A percentile compares a stretch with the other conserved stretches of the same genome.
phyloP scores from a whole-genome alignment of 2,888 invertebrate genomes.

The Andrena bucephala region DNA sequence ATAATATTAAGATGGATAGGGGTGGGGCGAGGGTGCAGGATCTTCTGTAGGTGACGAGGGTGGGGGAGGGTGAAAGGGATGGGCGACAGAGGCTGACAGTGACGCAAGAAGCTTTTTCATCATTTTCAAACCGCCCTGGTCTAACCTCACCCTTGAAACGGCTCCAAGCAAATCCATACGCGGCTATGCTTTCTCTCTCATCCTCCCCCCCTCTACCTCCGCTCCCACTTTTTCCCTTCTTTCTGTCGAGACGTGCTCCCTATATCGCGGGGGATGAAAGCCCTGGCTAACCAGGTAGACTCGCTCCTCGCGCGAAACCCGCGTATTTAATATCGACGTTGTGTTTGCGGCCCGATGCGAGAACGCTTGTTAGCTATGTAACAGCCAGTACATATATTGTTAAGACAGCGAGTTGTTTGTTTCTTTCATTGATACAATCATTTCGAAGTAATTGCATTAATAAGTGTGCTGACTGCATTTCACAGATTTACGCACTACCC shows the following conservation, averaged over 20 bases:
- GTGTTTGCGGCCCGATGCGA: slow-evolving; percentile 18
- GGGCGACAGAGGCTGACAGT: slow-evolving; percentile 76
- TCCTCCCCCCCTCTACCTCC: slow-evolving; percentile 22
- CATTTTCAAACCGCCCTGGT: slow-evolving; percentile 72
- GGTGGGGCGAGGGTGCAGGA: slow-evolving; percentile 70
- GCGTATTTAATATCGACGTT: slow-evolving; percentile 53
- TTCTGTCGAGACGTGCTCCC: slow-evolving; percentile 47
- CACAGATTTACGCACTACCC: background rate
- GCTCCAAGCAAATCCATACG: slow-evolving; percentile 74
- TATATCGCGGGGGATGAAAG: slow-evolving; percentile 53
- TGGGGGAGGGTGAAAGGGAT: slow-evolving; percentile 49
- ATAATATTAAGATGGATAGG: slow-evolving; percentile 84
- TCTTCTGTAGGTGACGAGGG: slow-evolving; percentile 69
- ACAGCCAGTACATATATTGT: background rate
- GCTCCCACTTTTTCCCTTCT: slow-evolving; percentile 26
- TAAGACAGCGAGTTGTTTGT: too few species aligned
- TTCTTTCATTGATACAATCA: background rate
- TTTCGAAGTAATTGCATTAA: background rate
- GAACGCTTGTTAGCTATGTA: slow-evolving; percentile 2
- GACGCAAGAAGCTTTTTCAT: slow-evolving; percentile 80
- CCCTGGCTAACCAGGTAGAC: slow-evolving; percentile 60
- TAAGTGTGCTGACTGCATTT: background rate
- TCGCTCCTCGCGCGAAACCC: slow-evolving; percentile 35
- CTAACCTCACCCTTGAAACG: slow-evolving; percentile 73
- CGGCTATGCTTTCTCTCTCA: slow-evolving; percentile 53